These are phyloP conservation scores for Ptyas mucosa DNA, from an alignment of 2,113 vertebrate genomes.

Conservation along the genomic window DNA sequence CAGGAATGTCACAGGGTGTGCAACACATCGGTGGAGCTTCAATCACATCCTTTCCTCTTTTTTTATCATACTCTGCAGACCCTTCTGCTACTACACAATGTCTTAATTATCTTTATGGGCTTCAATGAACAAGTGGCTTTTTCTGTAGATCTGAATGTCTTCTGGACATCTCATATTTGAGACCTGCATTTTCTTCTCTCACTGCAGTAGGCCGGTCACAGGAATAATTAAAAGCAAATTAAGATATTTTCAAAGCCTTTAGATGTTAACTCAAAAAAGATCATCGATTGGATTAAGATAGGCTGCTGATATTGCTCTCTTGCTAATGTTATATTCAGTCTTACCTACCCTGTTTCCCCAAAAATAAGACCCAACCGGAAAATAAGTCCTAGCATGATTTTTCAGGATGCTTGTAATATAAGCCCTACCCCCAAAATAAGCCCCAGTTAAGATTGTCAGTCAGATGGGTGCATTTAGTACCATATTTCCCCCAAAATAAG, in stretches of 20 bases:
- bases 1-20: neutral
- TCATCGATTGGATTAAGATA: conserved; percentile 25
- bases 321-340: conserved; percentile 26
- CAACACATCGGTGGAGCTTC: neutral
- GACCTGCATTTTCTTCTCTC: conserved; percentile 25
- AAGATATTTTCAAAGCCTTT: conserved; percentile 15
- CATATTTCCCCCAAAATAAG: too few species aligned
- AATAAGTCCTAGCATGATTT: too few species aligned
- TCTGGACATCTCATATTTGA: conserved; percentile 5
- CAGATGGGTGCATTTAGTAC: too few species aligned
- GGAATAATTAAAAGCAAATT: conserved; percentile 43
- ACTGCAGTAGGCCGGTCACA: conserved; percentile 34
- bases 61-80: neutral
- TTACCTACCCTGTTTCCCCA: neutral
- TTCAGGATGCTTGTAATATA: too few species aligned
- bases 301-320: conserved; percentile 27
- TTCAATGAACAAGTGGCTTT: conserved; percentile 38
- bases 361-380: too few species aligned
- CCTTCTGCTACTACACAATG: neutral
- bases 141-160: conserved; percentile 21
- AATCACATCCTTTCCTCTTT: neutral
- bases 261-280: neutral
- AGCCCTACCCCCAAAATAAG: too few species aligned
- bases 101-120: neutral
- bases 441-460: too few species aligned